Evolutionary conservation across 1,140 invertebrate genomes (phyloP).

Genomic region (Drosophila ohnishii): DNA sequence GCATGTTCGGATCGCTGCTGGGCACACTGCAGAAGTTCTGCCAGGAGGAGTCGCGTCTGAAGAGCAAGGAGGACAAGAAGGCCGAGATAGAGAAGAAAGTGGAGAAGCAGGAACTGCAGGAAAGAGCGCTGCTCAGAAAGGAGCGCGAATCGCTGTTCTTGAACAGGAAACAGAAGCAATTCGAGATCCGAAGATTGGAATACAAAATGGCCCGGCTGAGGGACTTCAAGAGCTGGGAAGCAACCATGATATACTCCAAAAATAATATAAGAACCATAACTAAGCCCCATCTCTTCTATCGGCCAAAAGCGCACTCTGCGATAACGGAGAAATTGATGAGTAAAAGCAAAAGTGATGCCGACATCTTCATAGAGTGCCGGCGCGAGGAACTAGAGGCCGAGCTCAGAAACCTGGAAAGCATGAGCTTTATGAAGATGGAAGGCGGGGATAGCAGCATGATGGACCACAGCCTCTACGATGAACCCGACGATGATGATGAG

Average conservation of each 20-base stretch:
- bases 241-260: conserved; percentile 88
- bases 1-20: conserved; percentile 97
- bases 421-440: conserved; percentile 49
- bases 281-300: conserved; percentile 93
- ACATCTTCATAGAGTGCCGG: conserved; percentile 45
- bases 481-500: conserved; percentile 30
- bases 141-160: conserved; percentile 94
- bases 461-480: conserved; percentile 45
- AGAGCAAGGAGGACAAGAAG: conserved; percentile 88
- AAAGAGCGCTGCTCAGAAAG: conserved; percentile 92
- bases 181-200: conserved; percentile 94
- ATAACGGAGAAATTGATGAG: conserved; percentile 53
- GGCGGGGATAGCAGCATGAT: conserved; percentile 44
- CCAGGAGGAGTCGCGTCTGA: conserved; percentile 95
- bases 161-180: conserved; percentile 93
- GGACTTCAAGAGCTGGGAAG: conserved; percentile 95
- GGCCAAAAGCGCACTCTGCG: conserved; percentile 85
- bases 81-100: conserved; percentile 96
- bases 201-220: conserved; percentile 94
- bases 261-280: conserved; percentile 95
- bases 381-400: conserved; percentile 57
- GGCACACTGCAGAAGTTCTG: conserved; percentile 98
- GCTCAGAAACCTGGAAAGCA: conserved; percentile 54
- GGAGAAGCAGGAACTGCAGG: conserved; percentile 94
- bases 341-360: conserved; percentile 58